Percentiles rank a stretch among this genome's conserved stretches.
These are phyloP conservation scores for Willowsia nigromaculata DNA, from an alignment of 2,888 invertebrate genomes.

Conservation along the genomic window DNA sequence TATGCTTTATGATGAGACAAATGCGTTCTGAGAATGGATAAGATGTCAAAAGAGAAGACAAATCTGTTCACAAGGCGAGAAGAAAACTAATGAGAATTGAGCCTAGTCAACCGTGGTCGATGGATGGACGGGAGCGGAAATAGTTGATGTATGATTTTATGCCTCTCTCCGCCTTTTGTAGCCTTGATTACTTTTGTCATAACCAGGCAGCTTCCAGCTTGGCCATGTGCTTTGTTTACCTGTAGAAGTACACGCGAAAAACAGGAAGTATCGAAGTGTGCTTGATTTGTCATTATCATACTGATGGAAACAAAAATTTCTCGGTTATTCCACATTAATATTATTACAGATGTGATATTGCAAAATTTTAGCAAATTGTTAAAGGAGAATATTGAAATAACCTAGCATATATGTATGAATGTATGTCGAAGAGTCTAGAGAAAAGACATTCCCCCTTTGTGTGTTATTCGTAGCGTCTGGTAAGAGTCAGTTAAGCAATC, in stretches of 20 bases:
- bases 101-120: background rate
- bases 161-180: background rate
- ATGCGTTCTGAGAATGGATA: background rate
- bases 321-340: too few relatives aligned
- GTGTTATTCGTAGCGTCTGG: too few relatives aligned
- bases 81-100: background rate
- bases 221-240: background rate
- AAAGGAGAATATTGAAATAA: too few relatives aligned
- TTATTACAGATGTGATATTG: too few relatives aligned
- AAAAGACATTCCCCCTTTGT: too few relatives aligned
- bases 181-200: too few relatives aligned
- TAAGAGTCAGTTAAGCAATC: too few relatives aligned
- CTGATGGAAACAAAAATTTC: background rate
- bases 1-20: background rate
- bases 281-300: background rate
- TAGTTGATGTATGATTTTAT: background rate
- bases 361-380: too few relatives aligned
- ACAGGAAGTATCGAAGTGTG: background rate
- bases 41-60: background rate
- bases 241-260: background rate
- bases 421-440: too few relatives aligned
- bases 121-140: background rate
- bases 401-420: too few relatives aligned
- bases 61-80: background rate
- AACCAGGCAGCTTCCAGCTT: background rate